Conservation (phyloP, 2,797 vertebrate species). For the Enoplosus armatus region DNA sequence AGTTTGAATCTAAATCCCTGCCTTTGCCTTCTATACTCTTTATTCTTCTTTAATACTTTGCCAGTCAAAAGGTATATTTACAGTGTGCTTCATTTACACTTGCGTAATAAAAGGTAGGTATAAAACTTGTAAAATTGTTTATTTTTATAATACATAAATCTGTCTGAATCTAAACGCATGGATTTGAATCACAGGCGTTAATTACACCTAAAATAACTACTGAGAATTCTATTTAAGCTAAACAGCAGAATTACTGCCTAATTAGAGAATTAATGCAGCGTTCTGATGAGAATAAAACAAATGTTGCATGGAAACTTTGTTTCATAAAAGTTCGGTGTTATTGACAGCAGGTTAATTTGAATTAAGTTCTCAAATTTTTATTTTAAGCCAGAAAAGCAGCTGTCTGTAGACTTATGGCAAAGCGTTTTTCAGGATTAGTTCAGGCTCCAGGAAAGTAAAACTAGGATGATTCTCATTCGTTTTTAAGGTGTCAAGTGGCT, state of each 20-base stretch:
- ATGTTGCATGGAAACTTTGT: conserved; percentile 3
- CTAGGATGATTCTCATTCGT: background rate
- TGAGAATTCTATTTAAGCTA: background rate
- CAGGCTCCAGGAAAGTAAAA: background rate
- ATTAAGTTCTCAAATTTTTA: background rate
- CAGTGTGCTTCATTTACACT: background rate
- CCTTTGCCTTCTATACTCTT: background rate
- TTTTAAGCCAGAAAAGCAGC: background rate
- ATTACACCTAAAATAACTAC: background rate
- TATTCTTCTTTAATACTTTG: background rate
- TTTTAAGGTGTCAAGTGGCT: background rate
- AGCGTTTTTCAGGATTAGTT: background rate
- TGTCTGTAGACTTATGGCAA: background rate
- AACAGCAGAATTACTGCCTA: background rate
- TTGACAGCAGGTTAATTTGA: background rate
- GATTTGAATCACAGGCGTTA: background rate
- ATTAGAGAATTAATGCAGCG: background rate
- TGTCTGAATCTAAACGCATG: background rate
- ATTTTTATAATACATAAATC: background rate
- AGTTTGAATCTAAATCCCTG: background rate
- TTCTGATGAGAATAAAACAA: background rate
- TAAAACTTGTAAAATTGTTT: background rate
- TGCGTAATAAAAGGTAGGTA: background rate
- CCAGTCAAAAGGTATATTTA: background rate
- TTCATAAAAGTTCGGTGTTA: background rate